phyloP scores from a whole-genome alignment of 2,888 invertebrate genomes.

The Mechanitis mazaeus region DNA sequence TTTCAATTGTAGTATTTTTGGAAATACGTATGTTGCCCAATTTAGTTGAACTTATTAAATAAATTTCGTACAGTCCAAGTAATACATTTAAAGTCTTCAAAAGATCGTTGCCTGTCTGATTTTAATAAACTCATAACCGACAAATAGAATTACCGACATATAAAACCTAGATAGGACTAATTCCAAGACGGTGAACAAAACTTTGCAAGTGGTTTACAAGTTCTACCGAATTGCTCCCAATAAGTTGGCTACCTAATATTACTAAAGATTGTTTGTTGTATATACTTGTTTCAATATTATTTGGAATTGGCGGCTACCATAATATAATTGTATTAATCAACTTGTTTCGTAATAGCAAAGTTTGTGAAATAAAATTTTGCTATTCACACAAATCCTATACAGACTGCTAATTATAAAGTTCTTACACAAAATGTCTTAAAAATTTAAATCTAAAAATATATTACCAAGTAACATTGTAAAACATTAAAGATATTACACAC shows the following conservation, averaged over 20 bases:
- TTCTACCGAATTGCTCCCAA: conserved; percentile 24
- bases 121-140: no score
- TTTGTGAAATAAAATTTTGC: neutral
- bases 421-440: neutral
- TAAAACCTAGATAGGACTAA: conserved; percentile 7
- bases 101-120: no score
- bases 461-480: neutral
- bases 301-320: neutral
- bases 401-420: neutral
- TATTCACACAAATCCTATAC: neutral
- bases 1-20: no score
- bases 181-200: conserved; percentile 22
- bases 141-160: neutral
- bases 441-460: neutral
- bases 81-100: no score
- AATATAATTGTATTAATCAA: neutral
- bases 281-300: conserved; percentile 11
- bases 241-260: conserved; percentile 24
- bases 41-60: no score
- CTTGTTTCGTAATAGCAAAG: neutral
- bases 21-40: no score
- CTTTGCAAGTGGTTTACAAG: conserved; percentile 29
- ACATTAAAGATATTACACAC: neutral
- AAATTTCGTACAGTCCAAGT: no score
- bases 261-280: conserved; percentile 23